Evolutionary conservation across 2,888 invertebrate genomes (phyloP).

Genomic region (Ectemnius continuus): DNA sequence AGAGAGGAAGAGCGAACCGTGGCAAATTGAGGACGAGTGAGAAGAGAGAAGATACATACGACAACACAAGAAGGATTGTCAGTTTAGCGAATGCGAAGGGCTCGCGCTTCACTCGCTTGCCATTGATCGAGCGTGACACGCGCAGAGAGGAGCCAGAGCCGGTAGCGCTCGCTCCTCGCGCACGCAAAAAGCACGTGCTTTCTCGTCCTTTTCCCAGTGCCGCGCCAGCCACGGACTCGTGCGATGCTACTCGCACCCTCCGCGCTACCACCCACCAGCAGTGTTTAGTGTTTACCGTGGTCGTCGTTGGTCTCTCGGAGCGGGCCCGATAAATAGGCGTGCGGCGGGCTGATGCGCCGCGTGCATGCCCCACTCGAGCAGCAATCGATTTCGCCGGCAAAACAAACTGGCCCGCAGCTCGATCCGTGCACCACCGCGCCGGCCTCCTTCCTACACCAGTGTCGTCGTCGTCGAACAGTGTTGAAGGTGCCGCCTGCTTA

Average conservation of each 20-base stretch:
- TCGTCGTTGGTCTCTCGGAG: not conserved
- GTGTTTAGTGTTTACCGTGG: not conserved
- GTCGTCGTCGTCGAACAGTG: no score
- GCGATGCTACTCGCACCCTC: not conserved
- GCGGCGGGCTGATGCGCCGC: no score
- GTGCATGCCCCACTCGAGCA: no score
- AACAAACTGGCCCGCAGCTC: no score
- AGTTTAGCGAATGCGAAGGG: no score
- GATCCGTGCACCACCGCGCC: no score
- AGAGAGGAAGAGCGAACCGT: not conserved
- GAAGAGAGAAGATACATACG: no score
- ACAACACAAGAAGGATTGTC: no score
- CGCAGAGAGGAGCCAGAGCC: not conserved
- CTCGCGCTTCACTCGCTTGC: not conserved
- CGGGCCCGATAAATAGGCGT: not conserved
- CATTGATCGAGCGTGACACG: constrained; percentile 10
- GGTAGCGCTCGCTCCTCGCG: not conserved
- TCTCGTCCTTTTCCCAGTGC: constrained; percentile 1
- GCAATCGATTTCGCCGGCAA: no score
- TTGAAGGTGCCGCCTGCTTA: no score
- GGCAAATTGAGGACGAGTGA: no score
- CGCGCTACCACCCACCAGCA: not conserved
- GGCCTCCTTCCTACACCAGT: no score
- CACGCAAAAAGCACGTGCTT: constrained; percentile 7
- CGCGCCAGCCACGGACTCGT: constrained; percentile 6